These are phyloP conservation scores for Heptranchias perlo DNA, from an alignment of 2,113 vertebrate species.

Conservation along the genomic window DNA sequence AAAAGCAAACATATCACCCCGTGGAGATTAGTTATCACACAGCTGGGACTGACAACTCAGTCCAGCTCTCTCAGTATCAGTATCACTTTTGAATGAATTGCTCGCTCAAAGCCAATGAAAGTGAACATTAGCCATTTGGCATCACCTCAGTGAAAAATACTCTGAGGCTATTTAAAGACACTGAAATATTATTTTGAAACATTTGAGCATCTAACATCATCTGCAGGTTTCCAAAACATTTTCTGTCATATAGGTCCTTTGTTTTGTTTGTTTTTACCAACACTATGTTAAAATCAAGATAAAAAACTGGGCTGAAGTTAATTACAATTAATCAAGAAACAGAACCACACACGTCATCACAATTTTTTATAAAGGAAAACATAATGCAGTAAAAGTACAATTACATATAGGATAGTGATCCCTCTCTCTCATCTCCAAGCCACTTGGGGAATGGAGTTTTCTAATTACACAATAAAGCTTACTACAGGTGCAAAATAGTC, in stretches of 20 bases:
- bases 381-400: not conserved
- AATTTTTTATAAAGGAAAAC: not conserved
- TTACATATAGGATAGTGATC: not conserved
- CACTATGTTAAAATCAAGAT: not conserved
- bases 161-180: not conserved
- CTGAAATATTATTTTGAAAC: not conserved
- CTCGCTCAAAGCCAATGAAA: not conserved
- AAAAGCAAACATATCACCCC: not conserved
- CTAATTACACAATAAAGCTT: not conserved
- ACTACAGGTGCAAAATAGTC: not conserved
- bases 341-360: not conserved
- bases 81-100: not conserved
- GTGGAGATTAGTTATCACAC: not conserved
- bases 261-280: not conserved
- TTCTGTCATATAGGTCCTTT: not conserved
- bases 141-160: not conserved
- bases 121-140: not conserved
- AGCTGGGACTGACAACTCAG: not conserved
- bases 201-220: not conserved
- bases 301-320: not conserved
- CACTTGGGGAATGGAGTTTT: not conserved
- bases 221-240: not conserved
- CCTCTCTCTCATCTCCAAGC: not conserved
- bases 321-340: not conserved
- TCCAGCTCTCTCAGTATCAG: not conserved